Evolutionary conservation across 2,888 invertebrate species (phyloP).

Genomic region (Leucozona laternaria): DNA sequence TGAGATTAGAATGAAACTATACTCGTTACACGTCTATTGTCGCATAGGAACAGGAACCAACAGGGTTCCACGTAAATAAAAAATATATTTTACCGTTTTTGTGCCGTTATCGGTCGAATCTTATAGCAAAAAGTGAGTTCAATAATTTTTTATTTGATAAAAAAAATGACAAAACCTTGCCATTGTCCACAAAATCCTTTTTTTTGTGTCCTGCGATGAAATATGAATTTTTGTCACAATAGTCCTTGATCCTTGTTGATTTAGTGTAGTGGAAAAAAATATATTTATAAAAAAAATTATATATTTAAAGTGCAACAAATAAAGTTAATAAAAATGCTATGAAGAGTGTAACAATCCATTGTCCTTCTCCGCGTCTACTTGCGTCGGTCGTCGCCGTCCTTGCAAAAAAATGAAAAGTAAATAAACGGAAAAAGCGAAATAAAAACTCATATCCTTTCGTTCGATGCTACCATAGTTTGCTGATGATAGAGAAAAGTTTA

Average conservation of each 20-base stretch:
- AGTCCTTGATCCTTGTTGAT: conserved; percentile 69
- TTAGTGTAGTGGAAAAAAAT: conserved; percentile 45
- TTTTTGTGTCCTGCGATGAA: conserved; percentile 37
- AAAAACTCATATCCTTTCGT: conserved; percentile 20
- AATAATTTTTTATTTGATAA: neutral
- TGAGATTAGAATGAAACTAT: conserved; percentile 35
- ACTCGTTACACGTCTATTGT: conserved; percentile 69
- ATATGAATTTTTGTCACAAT: conserved; percentile 54
- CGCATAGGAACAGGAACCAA: conserved; percentile 25
- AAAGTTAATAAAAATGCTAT: conserved; percentile 55
- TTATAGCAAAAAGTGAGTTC: conserved; percentile 56
- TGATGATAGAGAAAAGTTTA: conserved; percentile 60
- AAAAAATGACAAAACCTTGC: neutral
- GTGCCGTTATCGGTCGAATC: neutral
- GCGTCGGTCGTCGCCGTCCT: conserved; percentile 20
- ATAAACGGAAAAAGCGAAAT: conserved; percentile 16
- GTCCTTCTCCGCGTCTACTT: conserved; percentile 15
- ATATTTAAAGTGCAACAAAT: conserved; percentile 65
- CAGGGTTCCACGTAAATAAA: neutral
- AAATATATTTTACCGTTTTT: conserved; percentile 5
- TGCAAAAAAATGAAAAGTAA: conserved; percentile 24
- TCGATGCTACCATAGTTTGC: conserved; percentile 29
- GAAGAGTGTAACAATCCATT: conserved; percentile 30
- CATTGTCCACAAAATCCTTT: conserved; percentile 42
- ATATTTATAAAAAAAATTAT: conserved; percentile 13